Evolutionary conservation across 2,113 vertebrate genomes (phyloP), one percentile per base, ranked within the genome.

Genomic region (Phalacrocorax brasilianus): DNA sequence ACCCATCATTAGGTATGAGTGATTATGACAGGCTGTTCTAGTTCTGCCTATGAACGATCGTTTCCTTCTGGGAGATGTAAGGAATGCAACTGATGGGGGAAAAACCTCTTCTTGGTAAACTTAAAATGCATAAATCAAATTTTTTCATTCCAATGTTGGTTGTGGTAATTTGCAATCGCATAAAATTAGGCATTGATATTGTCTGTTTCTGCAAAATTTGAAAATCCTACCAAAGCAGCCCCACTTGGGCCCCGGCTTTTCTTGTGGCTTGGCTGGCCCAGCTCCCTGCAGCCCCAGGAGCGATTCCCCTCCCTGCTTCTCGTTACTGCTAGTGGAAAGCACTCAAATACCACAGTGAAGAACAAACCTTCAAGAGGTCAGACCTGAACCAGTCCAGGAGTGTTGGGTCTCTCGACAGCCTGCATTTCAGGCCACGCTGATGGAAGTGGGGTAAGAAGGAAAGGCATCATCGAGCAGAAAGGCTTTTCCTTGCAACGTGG

Each of bases 31-130:
- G 82, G 38, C 79, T 86, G 49, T 40, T 96, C 87, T 79, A 56
- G 53, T 76, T 84, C 83, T 93, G 79, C 52, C 38, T 59, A 3
- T 56, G 85, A 93, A 82, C 86, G 82, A 75, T 77, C 20, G 1
- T 93, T 94, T 96, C 81, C 86, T 90, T 92, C 75, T 93, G 90
- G 88, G 73, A 94, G 27, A 79, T 9, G 9, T 92, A 91, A 96
- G 61, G 61, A 88, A 66, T 66, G 73, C 56, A 89, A 12, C 45
- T 73, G 45, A 70, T 47, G 12, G 56, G 26, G 42, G 6, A 33
- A 44, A 44, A 67, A 44, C 2, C 24, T 83, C 13, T 72, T 81
- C 50, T 56, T 61, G 30, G 49, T 92, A 72, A 96, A 81, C 65
- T 92, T 75, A 81, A 88, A 86, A 86, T 38, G 7, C n/a, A 32